These are phyloP conservation scores for Aleiodes testaceus DNA, from an alignment of 2,888 invertebrate species.

Conservation along the genomic window DNA sequence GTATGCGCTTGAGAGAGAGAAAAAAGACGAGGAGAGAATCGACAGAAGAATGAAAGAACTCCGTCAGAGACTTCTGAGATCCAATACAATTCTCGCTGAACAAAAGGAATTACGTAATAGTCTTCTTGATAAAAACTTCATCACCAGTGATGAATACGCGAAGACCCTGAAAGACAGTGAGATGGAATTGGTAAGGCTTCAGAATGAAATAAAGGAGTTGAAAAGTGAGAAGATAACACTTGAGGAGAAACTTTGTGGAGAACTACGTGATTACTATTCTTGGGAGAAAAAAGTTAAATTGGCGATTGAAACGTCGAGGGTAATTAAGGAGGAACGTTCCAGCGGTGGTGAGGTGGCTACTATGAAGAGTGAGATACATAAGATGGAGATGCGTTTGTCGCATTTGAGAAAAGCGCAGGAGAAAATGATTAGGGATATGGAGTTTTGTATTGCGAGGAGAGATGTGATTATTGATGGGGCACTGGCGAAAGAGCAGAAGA, in stretches of 20 bases:
- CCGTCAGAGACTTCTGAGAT: slow-evolving; percentile 77
- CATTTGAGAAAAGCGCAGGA: slow-evolving; percentile 77
- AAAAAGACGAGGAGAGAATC: slow-evolving; percentile 76
- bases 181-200: slow-evolving; percentile 78
- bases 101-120: slow-evolving; percentile 75
- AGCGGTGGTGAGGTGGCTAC: slow-evolving; percentile 82
- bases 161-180: slow-evolving; percentile 79
- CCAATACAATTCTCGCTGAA: slow-evolving; percentile 69
- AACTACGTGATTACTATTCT: slow-evolving; percentile 81
- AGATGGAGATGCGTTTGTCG: slow-evolving; percentile 81
- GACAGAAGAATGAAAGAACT: slow-evolving; percentile 77
- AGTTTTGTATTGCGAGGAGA: slow-evolving; percentile 78
- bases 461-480: slow-evolving; percentile 79
- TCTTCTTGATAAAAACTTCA: slow-evolving; percentile 76
- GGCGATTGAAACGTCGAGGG: slow-evolving; percentile 82
- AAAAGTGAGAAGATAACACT: slow-evolving; percentile 80
- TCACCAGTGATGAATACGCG: slow-evolving; percentile 75
- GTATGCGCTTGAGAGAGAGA: slow-evolving; percentile 77
- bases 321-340: slow-evolving; percentile 79
- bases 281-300: slow-evolving; percentile 88
- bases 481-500: slow-evolving; percentile 75
- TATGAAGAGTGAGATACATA: slow-evolving; percentile 88
- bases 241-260: slow-evolving; percentile 78
- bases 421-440: slow-evolving; percentile 78
- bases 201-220: slow-evolving; percentile 80